Base-by-base conservation (phyloP, 2,888 invertebrate genomes). In the Drosophila tripunctata region DNA sequence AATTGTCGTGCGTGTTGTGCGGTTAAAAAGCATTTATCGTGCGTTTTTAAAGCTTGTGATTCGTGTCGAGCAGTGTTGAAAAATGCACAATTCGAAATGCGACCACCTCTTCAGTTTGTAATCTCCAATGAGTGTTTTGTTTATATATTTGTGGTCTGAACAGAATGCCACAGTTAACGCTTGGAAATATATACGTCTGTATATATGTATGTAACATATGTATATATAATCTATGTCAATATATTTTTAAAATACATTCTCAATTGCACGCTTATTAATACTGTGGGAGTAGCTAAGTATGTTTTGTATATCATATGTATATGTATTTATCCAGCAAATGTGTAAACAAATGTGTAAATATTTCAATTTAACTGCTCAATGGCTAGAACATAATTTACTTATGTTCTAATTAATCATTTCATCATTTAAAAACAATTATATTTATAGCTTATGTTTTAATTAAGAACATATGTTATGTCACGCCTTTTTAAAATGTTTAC, bases 401-500 rank as follows among this genome's bases (percentile, higher is more conserved):
- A 19, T 67, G 35, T 41, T 40, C 38, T 33, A 44, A 27, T 31
- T 40, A 35, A 33, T 51, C 14, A 36, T 51, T 51, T 22, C 30
- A 27, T 30, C 2, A 33, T 63, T 44, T 68, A 56, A 63, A 47
- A 63, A 56, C 55, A 40, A 36, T 52, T 44, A 12, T 10, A 19
- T 54, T 31, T 48, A 38, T 31, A 61, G 41, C 40, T 51, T 71
- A 75, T 68, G 63, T 66, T 72, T n/a, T 78, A 75, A 83, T 88
- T 80, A 84, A 77, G 80, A 86, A 85, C 85, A 77, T 75, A 40
- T 84, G 77, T 75, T 75, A 40, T 84, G 77, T 75, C 84, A 86
- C 84, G 79, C 82, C 78, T 75, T 30, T 40, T 36, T 27, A 4
- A 31, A 31, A 17, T 21, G 21, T 52, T 21, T 41, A 12, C 4